These are phyloP conservation scores for Oxycera nigricornis DNA, from an alignment of 2,888 invertebrate genomes.

Conservation along the genomic window DNA sequence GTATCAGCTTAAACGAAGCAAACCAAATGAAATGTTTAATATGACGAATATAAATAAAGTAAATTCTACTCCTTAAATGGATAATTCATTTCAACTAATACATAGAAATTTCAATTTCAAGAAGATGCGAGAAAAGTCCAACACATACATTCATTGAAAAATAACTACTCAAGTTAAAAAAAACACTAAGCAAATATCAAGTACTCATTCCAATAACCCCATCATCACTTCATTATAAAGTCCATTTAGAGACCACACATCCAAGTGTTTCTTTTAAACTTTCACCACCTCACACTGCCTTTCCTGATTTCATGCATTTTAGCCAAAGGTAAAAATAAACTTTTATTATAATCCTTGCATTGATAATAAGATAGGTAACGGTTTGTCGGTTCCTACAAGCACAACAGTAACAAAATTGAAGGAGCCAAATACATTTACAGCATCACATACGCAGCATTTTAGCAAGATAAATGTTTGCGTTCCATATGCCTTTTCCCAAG, in stretches of 20 bases:
- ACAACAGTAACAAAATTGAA: background rate
- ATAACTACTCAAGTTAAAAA: too few relatives aligned
- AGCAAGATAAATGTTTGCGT: constrained; percentile 39
- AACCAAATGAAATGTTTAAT: too few relatives aligned
- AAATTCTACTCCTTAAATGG: too few relatives aligned
- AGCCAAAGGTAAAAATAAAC: constrained; percentile 30
- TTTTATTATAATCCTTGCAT: constrained; percentile 38
- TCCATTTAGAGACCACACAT: background rate
- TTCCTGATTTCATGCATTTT: background rate
- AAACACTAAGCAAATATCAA: too few relatives aligned
- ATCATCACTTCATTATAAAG: constrained; percentile 18
- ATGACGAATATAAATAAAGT: too few relatives aligned
- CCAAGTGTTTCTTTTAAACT: background rate
- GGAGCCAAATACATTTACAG: constrained; percentile 5
- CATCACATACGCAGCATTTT: constrained; percentile 34
- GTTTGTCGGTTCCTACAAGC: background rate
- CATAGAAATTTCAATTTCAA: too few relatives aligned
- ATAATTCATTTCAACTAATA: too few relatives aligned
- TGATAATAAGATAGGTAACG: constrained; percentile 27
- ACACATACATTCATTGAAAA: too few relatives aligned
- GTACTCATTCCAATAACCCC: background rate
- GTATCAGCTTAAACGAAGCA: too few relatives aligned
- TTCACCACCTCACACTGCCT: background rate
- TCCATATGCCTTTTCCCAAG: constrained; percentile 41
- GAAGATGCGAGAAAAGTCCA: too few relatives aligned